Base-by-base conservation (phyloP, 2,888 invertebrate genomes). In the Drosophila barbarae region DNA sequence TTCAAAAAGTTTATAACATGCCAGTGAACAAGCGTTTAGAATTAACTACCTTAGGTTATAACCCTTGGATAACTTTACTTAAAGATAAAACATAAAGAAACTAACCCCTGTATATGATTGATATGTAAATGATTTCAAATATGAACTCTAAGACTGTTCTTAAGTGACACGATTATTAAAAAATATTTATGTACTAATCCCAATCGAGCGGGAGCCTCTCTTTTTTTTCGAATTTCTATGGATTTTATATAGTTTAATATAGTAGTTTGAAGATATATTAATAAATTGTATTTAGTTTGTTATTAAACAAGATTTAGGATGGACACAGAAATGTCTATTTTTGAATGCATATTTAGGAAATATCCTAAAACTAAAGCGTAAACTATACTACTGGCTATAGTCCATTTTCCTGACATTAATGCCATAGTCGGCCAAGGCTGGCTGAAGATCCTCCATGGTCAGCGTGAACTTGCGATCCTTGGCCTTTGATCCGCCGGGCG, bases 381-480 rank as follows among this genome's bases (percentile, higher is more conserved):
- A 9, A 9, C 23, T 12, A 2, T 8, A 2, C 36, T 66, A 78
- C 50, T 83, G 83, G 38, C 83, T 71, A 8, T 78, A 78, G 41
- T 83, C 84, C 78, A 78, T 72, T 86, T 98, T 98, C 84, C 96
- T 95, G 12, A 98, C 95, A 56, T 95, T 94, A 51, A 99, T 97
- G 35, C 99, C 99, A 88, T 98, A 98, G 88, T 99, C 99, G 30
- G 95, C 93, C 15, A 99, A 91, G 0, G 99, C 98, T 0, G 98
- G 97, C 7, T 95, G 94, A 41, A 99, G 90, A 89, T 99, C 98
- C 77, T 99, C 98, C 94, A 98, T 96, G 0, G 98, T 98, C 86
- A 99, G 91, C 0, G 96, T 96, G 84, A 95, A 97, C 76, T 96
- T 93, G 78, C 94, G 92, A 86, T 95, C 95, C 79, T 95, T 87